Base-by-base conservation (phyloP, 1,140 invertebrate genomes). In the Trinorchestia longiramus region DNA sequence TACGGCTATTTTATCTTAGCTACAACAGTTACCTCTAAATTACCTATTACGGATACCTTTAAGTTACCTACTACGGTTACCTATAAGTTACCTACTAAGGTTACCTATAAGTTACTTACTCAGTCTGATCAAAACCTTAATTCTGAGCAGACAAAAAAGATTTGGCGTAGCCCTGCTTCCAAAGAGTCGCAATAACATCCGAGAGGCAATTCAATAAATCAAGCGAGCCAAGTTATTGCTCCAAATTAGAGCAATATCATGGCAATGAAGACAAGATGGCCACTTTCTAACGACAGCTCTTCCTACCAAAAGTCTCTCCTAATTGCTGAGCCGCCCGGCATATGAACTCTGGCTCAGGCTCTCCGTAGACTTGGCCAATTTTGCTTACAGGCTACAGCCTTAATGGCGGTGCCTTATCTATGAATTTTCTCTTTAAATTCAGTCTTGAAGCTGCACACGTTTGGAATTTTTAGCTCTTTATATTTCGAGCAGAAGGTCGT, bases 161-260 rank as follows among this genome's bases (percentile, higher is more conserved):
- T 42, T 3, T 17, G 41, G 88, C 43, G 36, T 41, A 42, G 88
- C 88, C 43, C 43, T 41, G 88, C n/a, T 90, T 42, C 88, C n/a
- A 47, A 94, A 94, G 92, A 94, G 92, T n/a, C 40, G 92, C 92
- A 94, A 94, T 94, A 94, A 43, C 92, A 43, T 94, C 92, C 6
- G 43, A 47, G 92, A 44, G 92, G 92, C 92, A 94, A 94, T 94
- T 94, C 92, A 94, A 94, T 94, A 94, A 94, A 94, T 94, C 92
- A 94, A 94, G 92, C 92, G 92, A 44, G 92, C 92, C 92, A 94
- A 94, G 92, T 94, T 94, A 94, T 94, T 94, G 92, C 92, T 94
- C 92, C 92, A 94, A 94, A 94, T 94, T 44, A 94, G 92, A 94
- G 92, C 92, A 94, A 94, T 94, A 94, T 94, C 92, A 94, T 94